Base-by-base conservation (phyloP, 2,888 invertebrate genomes). In the Idaea biselata region DNA sequence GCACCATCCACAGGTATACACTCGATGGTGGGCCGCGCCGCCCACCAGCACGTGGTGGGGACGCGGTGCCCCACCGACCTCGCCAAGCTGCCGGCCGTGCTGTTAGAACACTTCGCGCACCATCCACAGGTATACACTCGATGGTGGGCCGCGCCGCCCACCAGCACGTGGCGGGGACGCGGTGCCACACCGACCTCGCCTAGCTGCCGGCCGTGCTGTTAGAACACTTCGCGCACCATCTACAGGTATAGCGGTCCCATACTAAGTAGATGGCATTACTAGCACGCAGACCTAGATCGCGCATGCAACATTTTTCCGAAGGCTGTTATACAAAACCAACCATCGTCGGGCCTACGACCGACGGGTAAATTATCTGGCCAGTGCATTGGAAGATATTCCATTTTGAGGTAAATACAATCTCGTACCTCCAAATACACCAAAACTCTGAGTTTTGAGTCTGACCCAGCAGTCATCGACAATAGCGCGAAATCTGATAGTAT, bases 131-230 rank as follows among this genome's bases (percentile, higher is more conserved):
- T 78, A 62, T 2, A 11, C 11, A 99, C 90, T 99, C 99, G 16
- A 99, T 99, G 98, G 89, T 99, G 72, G 99, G 98, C 1, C 55
- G 0, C 94, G 95, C 66, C 97, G 94, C 95, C 66, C 97, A 99
- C 89, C 99, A 99, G 88, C 99, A 99, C 89, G 98, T 99, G 58
- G 97, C 99, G 4, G 99, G 99, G 66, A 99, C 99, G 0, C 94
- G 99, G 63, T 99, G 99, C 83, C 84, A 97, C 70, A 99, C 99
- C 6, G 99, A 99, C 93, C 97, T 99, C 82, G 99, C 99, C 1
- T 99, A 99, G 94, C 97, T 99, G 56, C 99, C 99, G 7, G 99
- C 99, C n/a, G 96, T 99, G 65, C 93, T 99, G 17, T 99, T 99
- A 98, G 99, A 99, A 91, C 98, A 97, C 88, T 99, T 99, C 93